A percentile compares a stretch with the other conserved stretches of the same genome.
Evolutionary conservation across 2,113 vertebrate genomes (phyloP).

Genomic region (Ia io): DNA sequence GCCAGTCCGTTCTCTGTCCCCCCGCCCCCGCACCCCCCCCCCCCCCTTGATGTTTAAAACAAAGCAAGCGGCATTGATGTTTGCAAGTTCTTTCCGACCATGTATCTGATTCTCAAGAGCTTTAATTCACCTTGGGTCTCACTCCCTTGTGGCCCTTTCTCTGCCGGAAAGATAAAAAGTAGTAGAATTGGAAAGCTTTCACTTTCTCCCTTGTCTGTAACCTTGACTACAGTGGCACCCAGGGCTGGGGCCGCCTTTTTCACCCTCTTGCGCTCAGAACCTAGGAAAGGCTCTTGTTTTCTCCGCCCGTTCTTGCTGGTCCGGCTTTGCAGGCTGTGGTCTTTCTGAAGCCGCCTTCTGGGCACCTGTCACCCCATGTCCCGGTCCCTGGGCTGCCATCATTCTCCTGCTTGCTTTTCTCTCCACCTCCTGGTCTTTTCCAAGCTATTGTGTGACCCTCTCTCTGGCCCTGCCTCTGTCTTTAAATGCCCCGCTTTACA

Average conservation of each 20-base stretch:
- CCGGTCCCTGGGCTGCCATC: background rate
- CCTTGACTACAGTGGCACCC: background rate
- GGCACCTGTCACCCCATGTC: no score
- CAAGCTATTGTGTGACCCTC: background rate
- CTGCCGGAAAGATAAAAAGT: background rate
- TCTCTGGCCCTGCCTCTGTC: background rate
- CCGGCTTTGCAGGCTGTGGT: background rate
- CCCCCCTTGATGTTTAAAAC: background rate
- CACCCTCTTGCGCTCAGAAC: background rate
- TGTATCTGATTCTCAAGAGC: background rate
- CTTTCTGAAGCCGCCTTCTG: background rate
- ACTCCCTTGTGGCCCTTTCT: background rate
- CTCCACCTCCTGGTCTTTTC: background rate
- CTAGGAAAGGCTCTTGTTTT: no score
- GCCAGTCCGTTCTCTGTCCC: background rate
- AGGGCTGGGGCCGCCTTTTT: background rate
- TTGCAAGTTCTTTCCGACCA: background rate
- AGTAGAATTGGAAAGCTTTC: background rate
- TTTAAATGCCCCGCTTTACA: background rate
- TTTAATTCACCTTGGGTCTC: background rate
- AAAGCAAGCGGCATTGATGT: background rate
- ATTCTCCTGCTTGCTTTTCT: background rate
- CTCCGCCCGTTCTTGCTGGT: background rate
- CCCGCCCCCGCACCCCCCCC: no score
- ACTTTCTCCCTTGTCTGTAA: background rate